Conservation (phyloP, 2,797 vertebrate genomes). For the Schizothorax lantsangensis region DNA sequence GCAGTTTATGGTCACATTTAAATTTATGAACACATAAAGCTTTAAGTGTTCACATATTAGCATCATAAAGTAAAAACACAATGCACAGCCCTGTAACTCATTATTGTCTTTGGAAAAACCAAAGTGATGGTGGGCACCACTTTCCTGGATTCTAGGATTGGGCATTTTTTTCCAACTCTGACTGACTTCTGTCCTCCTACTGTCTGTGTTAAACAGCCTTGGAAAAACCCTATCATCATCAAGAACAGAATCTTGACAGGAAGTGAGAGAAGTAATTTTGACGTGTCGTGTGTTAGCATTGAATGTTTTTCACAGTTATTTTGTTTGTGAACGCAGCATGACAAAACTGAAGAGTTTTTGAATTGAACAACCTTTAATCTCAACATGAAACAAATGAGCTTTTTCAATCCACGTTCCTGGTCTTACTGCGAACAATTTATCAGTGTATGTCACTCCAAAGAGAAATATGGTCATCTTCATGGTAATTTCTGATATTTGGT, state of each 20-base stretch:
- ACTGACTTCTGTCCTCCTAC: constrained; percentile 49
- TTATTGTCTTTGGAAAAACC: constrained; percentile 15
- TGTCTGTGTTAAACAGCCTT: constrained; percentile 55
- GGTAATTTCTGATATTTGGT: not conserved
- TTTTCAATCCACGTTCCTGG: not conserved
- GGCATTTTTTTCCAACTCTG: constrained; percentile 14
- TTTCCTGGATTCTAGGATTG: not conserved
- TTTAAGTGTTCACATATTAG: not conserved
- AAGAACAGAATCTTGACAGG: constrained; percentile 45
- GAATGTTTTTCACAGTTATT: constrained; percentile 9
- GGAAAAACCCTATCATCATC: constrained; percentile 69
- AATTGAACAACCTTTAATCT: not conserved
- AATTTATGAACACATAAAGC: too few relatives aligned
- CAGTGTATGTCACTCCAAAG: not conserved
- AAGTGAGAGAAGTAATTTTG: constrained; percentile 53
- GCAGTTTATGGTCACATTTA: not conserved
- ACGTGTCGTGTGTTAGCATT: constrained; percentile 37
- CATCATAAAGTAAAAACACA: not conserved
- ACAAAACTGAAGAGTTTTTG: not conserved
- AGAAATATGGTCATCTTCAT: not conserved
- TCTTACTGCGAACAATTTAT: not conserved
- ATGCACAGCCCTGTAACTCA: not conserved
- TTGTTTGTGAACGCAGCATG: not conserved
- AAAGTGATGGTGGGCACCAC: not conserved
- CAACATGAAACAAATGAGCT: not conserved